Evolutionary conservation across 2,888 invertebrate species (phyloP).

Genomic region (Drosophila buzzatii): DNA sequence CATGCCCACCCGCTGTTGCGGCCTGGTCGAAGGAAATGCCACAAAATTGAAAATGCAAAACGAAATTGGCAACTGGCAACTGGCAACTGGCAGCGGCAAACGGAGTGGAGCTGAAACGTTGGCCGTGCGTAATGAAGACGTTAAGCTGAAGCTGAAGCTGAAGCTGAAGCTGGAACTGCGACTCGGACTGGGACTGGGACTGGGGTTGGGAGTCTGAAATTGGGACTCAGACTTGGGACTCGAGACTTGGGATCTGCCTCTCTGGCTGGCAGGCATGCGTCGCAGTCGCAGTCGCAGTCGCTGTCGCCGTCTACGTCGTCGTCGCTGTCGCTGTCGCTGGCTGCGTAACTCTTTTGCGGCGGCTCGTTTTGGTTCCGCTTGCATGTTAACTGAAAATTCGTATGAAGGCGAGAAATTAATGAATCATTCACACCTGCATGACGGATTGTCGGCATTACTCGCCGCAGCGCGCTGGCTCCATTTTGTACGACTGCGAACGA

Average conservation of each 20-base stretch:
- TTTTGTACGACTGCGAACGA: constrained; percentile 22
- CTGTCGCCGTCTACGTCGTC: constrained; percentile 31
- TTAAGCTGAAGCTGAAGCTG: constrained; percentile 63
- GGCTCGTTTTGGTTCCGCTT: constrained; percentile 79
- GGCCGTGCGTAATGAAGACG: constrained; percentile 79
- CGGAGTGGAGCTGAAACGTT: constrained; percentile 50
- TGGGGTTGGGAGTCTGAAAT: constrained; percentile 1
- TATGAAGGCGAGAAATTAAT: constrained; percentile 85
- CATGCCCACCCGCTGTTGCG: constrained; percentile 64
- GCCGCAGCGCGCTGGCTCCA: constrained; percentile 38
- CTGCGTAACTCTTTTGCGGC: constrained; percentile 77
- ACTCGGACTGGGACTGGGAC: not conserved
- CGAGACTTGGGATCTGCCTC: constrained; percentile 9
- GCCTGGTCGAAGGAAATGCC: constrained; percentile 68
- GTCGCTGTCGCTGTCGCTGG: constrained; percentile 25
- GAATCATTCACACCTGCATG: constrained; percentile 85
- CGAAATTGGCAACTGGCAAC: constrained; percentile 70
- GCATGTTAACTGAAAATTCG: constrained; percentile 81
- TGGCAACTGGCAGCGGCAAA: constrained; percentile 31
- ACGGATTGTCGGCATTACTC: constrained; percentile 83
- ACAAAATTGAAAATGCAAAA: constrained; percentile 80
- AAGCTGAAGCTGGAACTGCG: constrained; percentile 12
- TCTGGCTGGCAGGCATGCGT: constrained; percentile 69
- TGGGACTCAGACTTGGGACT: constrained; percentile 13
- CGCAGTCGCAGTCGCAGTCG: constrained; percentile 36